These are phyloP conservation scores for Pterobdella sp. DNA, from an alignment of 2,888 invertebrate species.

Conservation along the genomic window DNA sequence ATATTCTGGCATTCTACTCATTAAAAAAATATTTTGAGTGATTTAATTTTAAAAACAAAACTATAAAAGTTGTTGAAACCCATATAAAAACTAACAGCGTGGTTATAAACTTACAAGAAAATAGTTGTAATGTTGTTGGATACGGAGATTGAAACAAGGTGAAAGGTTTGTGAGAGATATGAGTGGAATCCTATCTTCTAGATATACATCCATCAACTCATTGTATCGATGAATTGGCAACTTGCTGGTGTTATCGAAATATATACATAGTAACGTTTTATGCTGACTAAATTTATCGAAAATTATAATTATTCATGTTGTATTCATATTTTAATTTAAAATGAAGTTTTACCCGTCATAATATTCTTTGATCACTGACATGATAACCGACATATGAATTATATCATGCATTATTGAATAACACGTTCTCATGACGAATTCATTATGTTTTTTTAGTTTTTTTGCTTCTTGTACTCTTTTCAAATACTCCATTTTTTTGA, in stretches of 20 bases:
- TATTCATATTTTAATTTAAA: no score
- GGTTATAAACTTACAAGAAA: neutral
- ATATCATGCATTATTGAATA: neutral
- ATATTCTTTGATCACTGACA: neutral
- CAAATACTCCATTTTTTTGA: neutral
- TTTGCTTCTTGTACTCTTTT: neutral
- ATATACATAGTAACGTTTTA: no score
- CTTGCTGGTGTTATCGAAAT: neutral
- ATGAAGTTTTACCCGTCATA: neutral
- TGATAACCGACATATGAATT: neutral
- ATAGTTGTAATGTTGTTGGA: slow-evolving; percentile 3
- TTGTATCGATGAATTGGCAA: neutral
- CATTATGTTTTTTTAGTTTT: neutral
- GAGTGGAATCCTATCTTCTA: neutral
- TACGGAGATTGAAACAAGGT: slow-evolving; percentile 2
- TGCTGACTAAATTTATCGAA: no score
- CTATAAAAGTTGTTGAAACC: neutral
- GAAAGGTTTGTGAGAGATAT: neutral
- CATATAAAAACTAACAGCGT: neutral
- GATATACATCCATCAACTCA: neutral
- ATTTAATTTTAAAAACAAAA: neutral
- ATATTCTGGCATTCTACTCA: neutral
- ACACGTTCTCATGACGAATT: neutral
- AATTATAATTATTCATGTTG: no score
- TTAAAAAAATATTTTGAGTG: no score